These are phyloP conservation scores for Criorhina ranunculi DNA, from an alignment of 2,888 invertebrate genomes.

Conservation along the genomic window DNA sequence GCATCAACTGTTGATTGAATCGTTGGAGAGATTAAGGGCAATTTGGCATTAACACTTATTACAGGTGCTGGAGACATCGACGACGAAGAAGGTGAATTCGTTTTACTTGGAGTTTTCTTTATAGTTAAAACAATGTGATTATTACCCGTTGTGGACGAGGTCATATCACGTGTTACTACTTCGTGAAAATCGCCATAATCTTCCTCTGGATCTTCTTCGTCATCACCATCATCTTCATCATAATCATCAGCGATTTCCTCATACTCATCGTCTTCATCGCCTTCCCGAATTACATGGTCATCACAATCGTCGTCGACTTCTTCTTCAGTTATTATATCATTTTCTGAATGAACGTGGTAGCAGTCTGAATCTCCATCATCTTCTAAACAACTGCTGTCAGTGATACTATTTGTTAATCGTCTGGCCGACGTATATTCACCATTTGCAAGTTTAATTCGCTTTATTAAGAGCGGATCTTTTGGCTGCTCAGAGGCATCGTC, in stretches of 20 bases:
- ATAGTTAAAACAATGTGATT: constrained; percentile 83
- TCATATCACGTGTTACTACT: constrained; percentile 79
- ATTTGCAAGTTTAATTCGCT: constrained; percentile 79
- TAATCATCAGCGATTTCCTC: constrained; percentile 64
- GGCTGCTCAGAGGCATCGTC: constrained; percentile 24
- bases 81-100: constrained; percentile 79
- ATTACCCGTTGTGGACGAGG: constrained; percentile 78
- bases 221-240: constrained; percentile 77
- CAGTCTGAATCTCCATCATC: constrained; percentile 71
- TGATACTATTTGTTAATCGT: constrained; percentile 75
- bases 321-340: constrained; percentile 64
- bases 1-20: constrained; percentile 36
- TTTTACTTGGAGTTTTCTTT: constrained; percentile 82
- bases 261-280: constrained; percentile 61
- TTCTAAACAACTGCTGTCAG: constrained; percentile 76
- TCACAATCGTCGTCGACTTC: constrained; percentile 69
- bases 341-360: constrained; percentile 55
- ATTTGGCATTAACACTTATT: constrained; percentile 43
- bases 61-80: constrained; percentile 77
- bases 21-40: constrained; percentile 21
- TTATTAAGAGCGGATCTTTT: constrained; percentile 62
- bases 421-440: constrained; percentile 76
- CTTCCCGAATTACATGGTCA: constrained; percentile 44
- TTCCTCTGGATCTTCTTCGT: constrained; percentile 66
- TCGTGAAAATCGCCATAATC: constrained; percentile 79